Conservation (phyloP, 2,113 vertebrate genomes). For the Morone chrysops region DNA sequence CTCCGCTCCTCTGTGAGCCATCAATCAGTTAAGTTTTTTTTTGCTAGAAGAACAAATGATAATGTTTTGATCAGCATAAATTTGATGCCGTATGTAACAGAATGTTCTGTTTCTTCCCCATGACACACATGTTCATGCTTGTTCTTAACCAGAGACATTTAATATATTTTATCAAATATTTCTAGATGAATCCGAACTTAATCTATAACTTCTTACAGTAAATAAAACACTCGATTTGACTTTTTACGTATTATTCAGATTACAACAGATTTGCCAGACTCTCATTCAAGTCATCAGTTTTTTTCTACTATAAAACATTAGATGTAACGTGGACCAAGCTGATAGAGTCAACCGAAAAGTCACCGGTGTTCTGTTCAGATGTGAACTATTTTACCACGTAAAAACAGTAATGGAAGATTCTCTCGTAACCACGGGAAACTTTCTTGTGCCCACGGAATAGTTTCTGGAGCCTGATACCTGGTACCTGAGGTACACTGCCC, state of each 20-base stretch:
- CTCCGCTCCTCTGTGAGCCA: conserved; percentile 59
- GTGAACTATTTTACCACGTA: too few species aligned
- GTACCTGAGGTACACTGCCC: too few species aligned
- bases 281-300: not conserved
- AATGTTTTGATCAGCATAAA: conserved; percentile 64
- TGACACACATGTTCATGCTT: conserved; percentile 6
- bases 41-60: conserved; percentile 54
- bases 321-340: not conserved
- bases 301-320: not conserved
- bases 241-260: not conserved
- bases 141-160: not conserved
- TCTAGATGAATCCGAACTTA: conserved; percentile 7
- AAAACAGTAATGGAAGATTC: not conserved
- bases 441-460: too few species aligned
- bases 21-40: conserved; percentile 58
- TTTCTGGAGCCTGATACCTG: too few species aligned
- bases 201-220: conserved; percentile 15
- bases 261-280: not conserved
- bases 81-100: conserved; percentile 30
- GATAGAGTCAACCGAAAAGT: not conserved
- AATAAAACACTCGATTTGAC: conserved; percentile 14
- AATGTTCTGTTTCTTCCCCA: not conserved
- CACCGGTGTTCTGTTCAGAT: not conserved
- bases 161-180: conserved; percentile 16
- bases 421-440: too few species aligned